phyloP scores from a whole-genome alignment of 2,888 invertebrate species.

The Apamea monoglypha region DNA sequence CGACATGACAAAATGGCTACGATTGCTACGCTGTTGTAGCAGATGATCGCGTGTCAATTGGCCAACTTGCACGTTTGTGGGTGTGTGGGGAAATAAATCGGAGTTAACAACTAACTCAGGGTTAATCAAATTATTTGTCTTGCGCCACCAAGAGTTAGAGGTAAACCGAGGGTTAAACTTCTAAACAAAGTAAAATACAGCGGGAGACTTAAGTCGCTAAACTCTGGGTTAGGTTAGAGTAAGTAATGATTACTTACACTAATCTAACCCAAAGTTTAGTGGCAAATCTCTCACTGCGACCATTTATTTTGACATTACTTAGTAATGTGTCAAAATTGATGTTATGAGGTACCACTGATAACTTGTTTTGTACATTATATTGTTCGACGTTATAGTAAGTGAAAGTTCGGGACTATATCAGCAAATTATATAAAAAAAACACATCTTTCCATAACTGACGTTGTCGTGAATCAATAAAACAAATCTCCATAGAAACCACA shows the following conservation, averaged over 20 bases:
- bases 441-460: no score
- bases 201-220: neutral
- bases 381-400: no score
- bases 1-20: neutral
- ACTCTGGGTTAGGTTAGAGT: no score
- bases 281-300: neutral
- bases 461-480: no score
- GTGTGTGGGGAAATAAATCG: no score
- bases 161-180: neutral
- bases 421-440: no score
- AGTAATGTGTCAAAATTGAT: no score
- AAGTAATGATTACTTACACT: no score
- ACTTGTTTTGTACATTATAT: neutral
- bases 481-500: no score
- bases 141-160: neutral
- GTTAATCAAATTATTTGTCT: neutral
- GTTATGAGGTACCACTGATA: neutral
- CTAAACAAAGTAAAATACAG: neutral
- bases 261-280: neutral
- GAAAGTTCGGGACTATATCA: neutral
- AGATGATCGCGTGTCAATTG: neutral
- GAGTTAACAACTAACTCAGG: neutral
- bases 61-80: no score
- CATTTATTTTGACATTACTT: no score
- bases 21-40: conserved; percentile 8